These are phyloP conservation scores for Loris lydekkerianus DNA, from an alignment of 2,797 vertebrate genomes.

Conservation along the genomic window DNA sequence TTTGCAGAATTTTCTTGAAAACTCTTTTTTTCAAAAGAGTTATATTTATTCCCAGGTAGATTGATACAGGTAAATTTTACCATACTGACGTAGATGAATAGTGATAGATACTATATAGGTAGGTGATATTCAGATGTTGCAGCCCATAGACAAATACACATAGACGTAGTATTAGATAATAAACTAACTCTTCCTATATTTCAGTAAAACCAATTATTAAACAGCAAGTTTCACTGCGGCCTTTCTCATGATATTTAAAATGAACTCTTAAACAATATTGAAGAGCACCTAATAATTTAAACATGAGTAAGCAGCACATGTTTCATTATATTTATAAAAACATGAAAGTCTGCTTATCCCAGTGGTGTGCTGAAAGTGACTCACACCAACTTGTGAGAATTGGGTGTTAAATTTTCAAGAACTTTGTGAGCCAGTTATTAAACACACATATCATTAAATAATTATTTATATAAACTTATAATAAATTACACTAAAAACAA, in stretches of 20 bases:
- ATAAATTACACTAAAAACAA: background rate
- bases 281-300: background rate
- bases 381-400: background rate
- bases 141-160: background rate
- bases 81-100: background rate
- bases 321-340: slow-evolving; percentile 5
- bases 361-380: background rate
- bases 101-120: background rate
- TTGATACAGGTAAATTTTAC: background rate
- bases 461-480: background rate
- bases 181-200: slow-evolving; percentile 1
- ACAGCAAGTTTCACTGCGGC: background rate
- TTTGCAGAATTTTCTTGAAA: slow-evolving; percentile 36
- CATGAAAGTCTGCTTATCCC: background rate
- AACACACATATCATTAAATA: background rate
- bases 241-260: slow-evolving; percentile 51
- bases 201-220: slow-evolving; percentile 36
- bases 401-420: background rate
- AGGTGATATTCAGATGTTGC: background rate
- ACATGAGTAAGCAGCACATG: background rate
- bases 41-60: background rate
- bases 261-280: background rate
- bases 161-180: background rate
- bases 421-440: background rate
- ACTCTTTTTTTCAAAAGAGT: background rate